Evolutionary conservation across 2,888 invertebrate genomes (phyloP).

Genomic region (Synergus umbraculus): DNA sequence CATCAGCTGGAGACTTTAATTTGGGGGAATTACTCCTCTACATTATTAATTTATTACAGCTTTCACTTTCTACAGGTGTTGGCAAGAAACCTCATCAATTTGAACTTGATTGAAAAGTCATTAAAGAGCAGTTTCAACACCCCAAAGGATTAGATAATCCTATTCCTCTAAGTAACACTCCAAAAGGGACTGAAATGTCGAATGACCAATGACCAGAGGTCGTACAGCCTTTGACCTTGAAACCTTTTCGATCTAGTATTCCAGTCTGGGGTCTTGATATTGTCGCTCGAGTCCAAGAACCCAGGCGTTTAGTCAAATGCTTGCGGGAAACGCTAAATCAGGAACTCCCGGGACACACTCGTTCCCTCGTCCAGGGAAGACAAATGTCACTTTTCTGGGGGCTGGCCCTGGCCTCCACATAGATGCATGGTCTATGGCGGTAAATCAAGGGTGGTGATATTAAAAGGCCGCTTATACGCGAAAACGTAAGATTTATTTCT

Average conservation of each 20-base stretch:
- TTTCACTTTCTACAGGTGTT: no score
- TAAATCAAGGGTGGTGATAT: constrained; percentile 76
- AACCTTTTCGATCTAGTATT: background rate
- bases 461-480: constrained; percentile 77
- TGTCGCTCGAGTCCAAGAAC: constrained; percentile 47
- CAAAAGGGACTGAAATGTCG: background rate
- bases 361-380: constrained; percentile 62
- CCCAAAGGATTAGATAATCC: background rate
- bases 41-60: background rate
- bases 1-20: constrained; percentile 21
- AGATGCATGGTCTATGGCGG: constrained; percentile 72
- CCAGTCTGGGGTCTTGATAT: constrained; percentile 8
- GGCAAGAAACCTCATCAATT: no score
- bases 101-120: background rate
- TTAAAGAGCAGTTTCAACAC: background rate
- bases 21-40: background rate
- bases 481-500: constrained; percentile 76
- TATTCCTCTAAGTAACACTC: background rate
- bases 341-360: constrained; percentile 58
- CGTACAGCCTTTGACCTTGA: constrained; percentile 5
- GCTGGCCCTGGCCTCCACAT: constrained; percentile 61
- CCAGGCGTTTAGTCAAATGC: constrained; percentile 65
- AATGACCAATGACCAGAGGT: constrained; percentile 16
- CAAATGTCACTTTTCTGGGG: constrained; percentile 66
- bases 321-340: constrained; percentile 65